A percentile compares a stretch with the other conserved stretches of the same genome.
Evolutionary conservation across 2,797 vertebrate species (phyloP).

Genomic region (Gymnodraco acuticeps): DNA sequence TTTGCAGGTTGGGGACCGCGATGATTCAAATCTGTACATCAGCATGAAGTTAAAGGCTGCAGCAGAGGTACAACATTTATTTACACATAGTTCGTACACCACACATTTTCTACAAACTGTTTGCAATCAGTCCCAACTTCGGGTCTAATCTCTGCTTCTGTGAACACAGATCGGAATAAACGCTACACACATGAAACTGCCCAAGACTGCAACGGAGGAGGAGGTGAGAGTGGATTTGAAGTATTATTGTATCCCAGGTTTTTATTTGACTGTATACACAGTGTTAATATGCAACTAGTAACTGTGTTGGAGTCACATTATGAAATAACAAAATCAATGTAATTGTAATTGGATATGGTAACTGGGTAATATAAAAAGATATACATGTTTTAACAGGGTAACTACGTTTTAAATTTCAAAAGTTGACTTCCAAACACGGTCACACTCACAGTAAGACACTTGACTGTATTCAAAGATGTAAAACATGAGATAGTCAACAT

Average conservation of each 20-base stretch:
- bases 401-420: too few species aligned
- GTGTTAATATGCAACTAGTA: too few species aligned
- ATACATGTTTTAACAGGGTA: too few species aligned
- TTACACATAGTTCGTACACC: neutral
- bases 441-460: neutral
- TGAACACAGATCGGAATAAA: constrained; percentile 92
- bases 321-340: too few species aligned
- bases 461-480: neutral
- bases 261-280: neutral
- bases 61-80: constrained; percentile 87
- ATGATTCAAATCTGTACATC: constrained; percentile 98
- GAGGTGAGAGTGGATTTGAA: constrained; percentile 85
- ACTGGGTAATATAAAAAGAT: too few species aligned
- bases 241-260: neutral
- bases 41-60: constrained; percentile 98
- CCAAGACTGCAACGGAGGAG: constrained; percentile 90
- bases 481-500: neutral
- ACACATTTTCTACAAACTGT: neutral
- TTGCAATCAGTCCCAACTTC: neutral
- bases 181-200: constrained; percentile 92
- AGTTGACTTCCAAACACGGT: too few species aligned
- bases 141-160: constrained; percentile 31
- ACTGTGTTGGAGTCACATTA: too few species aligned
- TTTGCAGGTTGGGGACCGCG: constrained; percentile 93
- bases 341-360: too few species aligned